Base-by-base conservation (phyloP, 1,140 invertebrate species). In the Globodera ellingtonae region DNA sequence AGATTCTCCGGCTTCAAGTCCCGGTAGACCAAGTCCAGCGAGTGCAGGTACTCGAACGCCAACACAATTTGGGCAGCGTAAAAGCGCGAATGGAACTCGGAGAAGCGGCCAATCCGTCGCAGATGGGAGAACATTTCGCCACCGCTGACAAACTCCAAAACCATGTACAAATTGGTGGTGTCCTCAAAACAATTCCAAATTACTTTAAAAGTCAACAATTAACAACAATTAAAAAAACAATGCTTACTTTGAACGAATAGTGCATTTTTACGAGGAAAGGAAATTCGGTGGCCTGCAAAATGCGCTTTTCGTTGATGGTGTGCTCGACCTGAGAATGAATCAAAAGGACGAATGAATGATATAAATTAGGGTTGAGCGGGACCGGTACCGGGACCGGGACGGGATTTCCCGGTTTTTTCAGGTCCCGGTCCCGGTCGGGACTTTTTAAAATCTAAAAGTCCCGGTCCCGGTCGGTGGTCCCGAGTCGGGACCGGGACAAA, bases 41-140 rank as follows among this genome's bases (percentile, higher is more conserved):
- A 98, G 91, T 99, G 97, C 80, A 99, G 93, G 91, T 99, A 99
- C 92, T 99, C 97, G 91, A 99, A 98, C 46, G 97, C 97, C 88
- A 99, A 93, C 70, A 99, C 97, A 88, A 99, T 98, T 92, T 99
- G 97, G 85, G 97, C 96, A 85, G 97, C 97, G 91, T 99, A 99
- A 92, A 99, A 99, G 80, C 97, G 93, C 82, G 96, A 97, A 90
- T 98, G 96, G 44, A 95, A 94, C 91, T 98, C 96, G 87, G 95
- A 91, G 86, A 95, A 94, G 84, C 92, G 93, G 4, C 92, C 93
- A 83, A 92, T 87, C 76, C 92, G 92, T 48, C 93, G 91, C 24
- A 95, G 90, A 89, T 94, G 93, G 0, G 92, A 92, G 89, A 95
- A 95, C 92, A 95, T 91, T 83, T 91, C 94, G 0, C 94, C 94